Base-by-base conservation (phyloP, 2,113 vertebrate species). In the Naja naja region DNA sequence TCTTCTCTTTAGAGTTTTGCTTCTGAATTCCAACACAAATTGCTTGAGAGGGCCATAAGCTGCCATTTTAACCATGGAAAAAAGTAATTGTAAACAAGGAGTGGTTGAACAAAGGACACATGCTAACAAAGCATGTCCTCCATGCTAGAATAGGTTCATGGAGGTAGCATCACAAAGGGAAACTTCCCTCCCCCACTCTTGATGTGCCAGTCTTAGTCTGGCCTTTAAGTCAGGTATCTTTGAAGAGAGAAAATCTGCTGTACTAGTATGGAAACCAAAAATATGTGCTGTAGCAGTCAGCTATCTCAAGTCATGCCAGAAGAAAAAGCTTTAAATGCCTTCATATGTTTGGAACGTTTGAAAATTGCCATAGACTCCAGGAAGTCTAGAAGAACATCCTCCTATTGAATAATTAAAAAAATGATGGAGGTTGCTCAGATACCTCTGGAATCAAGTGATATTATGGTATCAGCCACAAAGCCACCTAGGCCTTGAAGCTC, bases 361-460 rank as follows among this genome's bases (percentile, higher is more conserved):
- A 96, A 97, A 98, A 97, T 97, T 97, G 94, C 96, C 95, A 94
- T 90, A 97, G 97, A 97, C 97, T 98, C 97, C 98, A 97, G 96
- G 96, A 95, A 97, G 98, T 97, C 97, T 98, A 96, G 94, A 95
- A 96, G 96, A 96, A 94, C 93, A 95, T 97, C 89, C 91, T 54
- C 0, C 22, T 96, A 95, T 92, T 95, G 95, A 97, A 96, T 96
- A 96, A 97, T 97, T 97, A 96, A 97, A 97, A 81, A 94, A 88
- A 89, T 97, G 97, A 95, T 96, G 97, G 97, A 98, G 96, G 97
- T 97, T 96, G 94, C 93, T 93, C 87, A 92, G 93, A 94, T 94
- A 45, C 55, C 91, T 45, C 89, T 96, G 95, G 95, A 96, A 95
- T 89, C 52, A 23, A 94, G 85, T 89, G 89, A 89, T 95, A 91